phyloP scores from a whole-genome alignment of 2,888 invertebrate genomes.

The Acholoe squamosa region DNA sequence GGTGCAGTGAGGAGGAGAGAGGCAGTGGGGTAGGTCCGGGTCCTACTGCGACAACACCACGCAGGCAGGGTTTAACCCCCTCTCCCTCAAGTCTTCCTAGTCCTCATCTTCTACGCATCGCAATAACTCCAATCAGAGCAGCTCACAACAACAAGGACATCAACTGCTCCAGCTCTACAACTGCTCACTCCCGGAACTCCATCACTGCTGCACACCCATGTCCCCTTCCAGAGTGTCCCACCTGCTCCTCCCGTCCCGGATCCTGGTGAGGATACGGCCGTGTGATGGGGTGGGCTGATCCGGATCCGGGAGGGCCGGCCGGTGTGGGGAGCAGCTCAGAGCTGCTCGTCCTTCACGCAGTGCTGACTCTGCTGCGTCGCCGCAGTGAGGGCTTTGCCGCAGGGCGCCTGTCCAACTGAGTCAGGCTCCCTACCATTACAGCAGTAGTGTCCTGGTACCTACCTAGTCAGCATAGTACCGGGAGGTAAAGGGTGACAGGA shows the following conservation, averaged over 20 bases:
- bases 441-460: background rate
- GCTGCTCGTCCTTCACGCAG: background rate
- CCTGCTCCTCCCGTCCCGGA: background rate
- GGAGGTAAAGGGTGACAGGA: background rate
- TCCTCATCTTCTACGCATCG: constrained; percentile 17
- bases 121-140: background rate
- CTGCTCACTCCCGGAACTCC: background rate
- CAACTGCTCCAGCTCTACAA: background rate
- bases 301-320: background rate
- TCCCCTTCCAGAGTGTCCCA: background rate
- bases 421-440: background rate
- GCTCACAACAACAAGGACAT: background rate
- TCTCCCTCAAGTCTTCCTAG: background rate
- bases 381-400: background rate
- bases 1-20: background rate
- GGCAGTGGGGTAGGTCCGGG: background rate
- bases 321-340: background rate
- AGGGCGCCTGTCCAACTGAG: background rate
- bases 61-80: background rate
- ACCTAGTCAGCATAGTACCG: constrained; percentile 3
- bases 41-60: background rate
- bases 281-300: too few species aligned
- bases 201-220: too few species aligned
- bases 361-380: background rate
- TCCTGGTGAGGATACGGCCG: too few species aligned